phyloP scores from a whole-genome alignment of 2,888 invertebrate genomes.

The Melieria picta region DNA sequence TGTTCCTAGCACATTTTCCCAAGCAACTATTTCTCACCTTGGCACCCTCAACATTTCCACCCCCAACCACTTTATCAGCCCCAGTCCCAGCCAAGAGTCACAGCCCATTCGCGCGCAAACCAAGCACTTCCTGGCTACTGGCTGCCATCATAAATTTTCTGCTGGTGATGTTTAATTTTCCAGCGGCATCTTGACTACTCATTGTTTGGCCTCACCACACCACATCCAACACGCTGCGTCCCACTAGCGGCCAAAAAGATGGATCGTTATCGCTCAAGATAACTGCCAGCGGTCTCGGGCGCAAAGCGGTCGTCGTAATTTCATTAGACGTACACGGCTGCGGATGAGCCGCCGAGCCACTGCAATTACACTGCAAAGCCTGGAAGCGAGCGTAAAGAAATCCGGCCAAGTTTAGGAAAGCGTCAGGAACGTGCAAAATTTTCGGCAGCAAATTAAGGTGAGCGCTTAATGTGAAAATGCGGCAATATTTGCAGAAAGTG shows the following conservation, averaged over 20 bases:
- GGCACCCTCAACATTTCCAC: too few relatives aligned
- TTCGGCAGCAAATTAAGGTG: constrained; percentile 19
- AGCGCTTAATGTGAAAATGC: background rate
- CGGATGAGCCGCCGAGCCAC: background rate
- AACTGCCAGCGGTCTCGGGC: constrained; percentile 44
- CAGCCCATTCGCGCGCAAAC: background rate
- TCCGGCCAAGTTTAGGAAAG: background rate
- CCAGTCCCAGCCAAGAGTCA: too few relatives aligned
- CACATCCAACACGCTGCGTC: background rate
- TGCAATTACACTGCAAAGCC: constrained; percentile 9
- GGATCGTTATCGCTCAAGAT: constrained; percentile 65
- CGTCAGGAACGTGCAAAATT: constrained; percentile 6
- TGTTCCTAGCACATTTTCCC: too few relatives aligned
- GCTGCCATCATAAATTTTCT: constrained; percentile 57
- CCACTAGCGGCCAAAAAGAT: constrained; percentile 50
- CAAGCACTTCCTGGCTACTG: constrained; percentile 42
- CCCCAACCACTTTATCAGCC: too few relatives aligned
- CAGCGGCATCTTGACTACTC: constrained; percentile 52
- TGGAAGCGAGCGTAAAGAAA: constrained; percentile 25
- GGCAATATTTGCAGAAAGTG: too few relatives aligned
- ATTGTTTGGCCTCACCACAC: constrained; percentile 25
- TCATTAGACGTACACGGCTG: background rate
- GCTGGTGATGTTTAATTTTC: constrained; percentile 59
- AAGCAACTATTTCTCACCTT: too few relatives aligned
- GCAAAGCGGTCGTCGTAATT: constrained; percentile 16